Evolutionary conservation across 2,113 vertebrate species (phyloP), one percentile per base, ranked within the genome.

Genomic region (Baryphthengus martii): DNA sequence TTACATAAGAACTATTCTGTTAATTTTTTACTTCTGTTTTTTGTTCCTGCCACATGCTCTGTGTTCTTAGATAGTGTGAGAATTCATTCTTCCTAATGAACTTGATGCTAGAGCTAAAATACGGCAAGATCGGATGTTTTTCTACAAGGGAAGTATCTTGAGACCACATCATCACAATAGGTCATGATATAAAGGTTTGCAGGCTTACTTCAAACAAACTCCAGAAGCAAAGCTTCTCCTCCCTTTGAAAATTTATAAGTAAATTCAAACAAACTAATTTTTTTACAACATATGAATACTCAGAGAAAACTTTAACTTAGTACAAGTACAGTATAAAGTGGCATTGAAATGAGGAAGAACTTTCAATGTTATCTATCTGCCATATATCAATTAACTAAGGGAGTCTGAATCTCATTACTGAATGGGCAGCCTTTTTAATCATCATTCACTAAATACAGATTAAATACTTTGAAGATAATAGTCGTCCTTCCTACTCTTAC

Each of bases 31-130:
- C 33, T 84, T 87, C 76, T 70, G 61, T 85, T 90, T 88, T 79
- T 83, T 56, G 56, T 70, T 90, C 39, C 28, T 86, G 29, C 12
- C 52, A 40, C 44, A 11, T 47, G 35, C 13, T 92, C 62, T 93
- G n/a, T 70, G 61, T 88, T 85, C 67, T 50, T 88, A 78, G 44
- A 78, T 85, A 92, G 26, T 83, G 67, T 88, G 14, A 85, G 20
- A 91, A 93, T 82, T 91, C 83, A 70, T 92, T 96, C 86, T 93
- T 85, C 68, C 40, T 56, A 66, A 63, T 79, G 58, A 62, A 78
- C 37, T 73, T 85, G n/a, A 74, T 83, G 37, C 50, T 92, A 74
- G 58, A 92, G 82, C 31, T 89, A 87, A 93, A 77, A 90, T 92
- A 89, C 61, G 42, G 77, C 71, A 86, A 94, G 84, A 63, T 10